Base-by-base conservation (phyloP, 2,888 invertebrate genomes). In the Ischnus inquisitorius region DNA sequence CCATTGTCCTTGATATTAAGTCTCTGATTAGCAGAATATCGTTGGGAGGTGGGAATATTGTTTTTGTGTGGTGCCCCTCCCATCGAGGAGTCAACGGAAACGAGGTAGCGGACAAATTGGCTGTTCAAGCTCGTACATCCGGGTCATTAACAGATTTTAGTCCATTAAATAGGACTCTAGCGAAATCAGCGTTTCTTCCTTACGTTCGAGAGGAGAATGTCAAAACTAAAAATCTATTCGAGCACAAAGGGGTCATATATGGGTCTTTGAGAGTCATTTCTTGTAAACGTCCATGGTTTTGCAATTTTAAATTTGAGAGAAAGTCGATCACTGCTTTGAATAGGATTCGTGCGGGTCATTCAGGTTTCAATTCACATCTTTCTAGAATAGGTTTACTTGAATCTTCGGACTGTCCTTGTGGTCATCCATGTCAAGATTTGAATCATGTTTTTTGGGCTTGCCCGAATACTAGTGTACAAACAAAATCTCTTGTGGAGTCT, bases 391-490 rank as follows among this genome's bases (percentile, higher is more conserved):
- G 69, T 0, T 3, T 75, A 1, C 25, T 41, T 0, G 62, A 46
- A 2, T 8, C 16, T 6, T 34, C 67, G 6, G 41, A 10, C 5
- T 75, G 75, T 25, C 14, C 60, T 2, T 80, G 80, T 12, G 48
- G 68, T n/a, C 28, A 43, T 16, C 12, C 39, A 0, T 6, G 1
- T 1, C 80, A 75, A 39, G 43, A 41, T 3, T 6, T 75, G 0
- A 80, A 75, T 1, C 80, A 74, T 25, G 2, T 74, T 28, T 74
- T 68, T 14, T 34, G 80, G 74, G 51, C 5, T 14, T 74, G 79
- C 5, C 43, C 25, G n/a, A 10, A 60, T 8, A 80, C 68, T 4
- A 3, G 0, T 0, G 19, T 1, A 0, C 19, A 14, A 1, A 25
- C 46, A 6, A 4, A 1, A 1, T 12, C 25, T 1, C 6, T 67